phyloP scores from a whole-genome alignment of 2,888 invertebrate genomes.

The Linnaemya tessellans region DNA sequence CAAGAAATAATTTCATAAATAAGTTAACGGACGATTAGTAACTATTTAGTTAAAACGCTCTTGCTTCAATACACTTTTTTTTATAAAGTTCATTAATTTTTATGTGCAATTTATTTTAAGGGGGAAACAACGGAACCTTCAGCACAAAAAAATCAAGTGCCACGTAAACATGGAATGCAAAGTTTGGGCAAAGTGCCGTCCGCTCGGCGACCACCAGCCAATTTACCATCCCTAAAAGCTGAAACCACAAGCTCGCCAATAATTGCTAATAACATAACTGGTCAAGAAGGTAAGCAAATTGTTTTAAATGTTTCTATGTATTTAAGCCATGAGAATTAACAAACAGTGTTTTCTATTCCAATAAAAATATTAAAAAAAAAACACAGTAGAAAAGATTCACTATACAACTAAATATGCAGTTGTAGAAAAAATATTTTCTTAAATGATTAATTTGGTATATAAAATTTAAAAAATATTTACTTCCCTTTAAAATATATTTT shows the following conservation, averaged over 20 bases:
- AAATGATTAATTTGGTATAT: background rate
- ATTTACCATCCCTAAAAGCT: slow-evolving; percentile 99
- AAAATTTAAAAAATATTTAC: background rate
- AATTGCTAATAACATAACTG: slow-evolving; percentile 76
- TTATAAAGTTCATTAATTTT: slow-evolving; percentile 27
- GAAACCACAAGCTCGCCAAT: slow-evolving; percentile 87
- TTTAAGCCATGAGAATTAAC: background rate
- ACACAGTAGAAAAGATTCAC: background rate
- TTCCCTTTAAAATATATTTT: slow-evolving; percentile 24
- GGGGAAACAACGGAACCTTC: slow-evolving; percentile 94
- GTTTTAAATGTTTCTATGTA: background rate
- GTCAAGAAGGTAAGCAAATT: slow-evolving; percentile 76
- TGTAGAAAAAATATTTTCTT: background rate
- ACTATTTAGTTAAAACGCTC: too few relatives aligned
- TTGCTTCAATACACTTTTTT: too few relatives aligned
- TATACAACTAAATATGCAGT: background rate
- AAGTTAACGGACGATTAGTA: too few relatives aligned
- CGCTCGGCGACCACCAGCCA: slow-evolving; percentile 98
- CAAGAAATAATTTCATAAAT: too few relatives aligned
- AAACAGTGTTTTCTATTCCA: background rate
- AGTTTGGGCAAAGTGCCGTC: slow-evolving; percentile 99
- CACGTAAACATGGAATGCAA: slow-evolving; percentile 99
- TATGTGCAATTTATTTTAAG: slow-evolving; percentile 82
- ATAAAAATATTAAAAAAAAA: slow-evolving; percentile 2
- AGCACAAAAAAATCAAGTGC: slow-evolving; percentile 93